Evolutionary conservation across 1,140 invertebrate species (phyloP).

Genomic region (Aphaenogaster rudis): DNA sequence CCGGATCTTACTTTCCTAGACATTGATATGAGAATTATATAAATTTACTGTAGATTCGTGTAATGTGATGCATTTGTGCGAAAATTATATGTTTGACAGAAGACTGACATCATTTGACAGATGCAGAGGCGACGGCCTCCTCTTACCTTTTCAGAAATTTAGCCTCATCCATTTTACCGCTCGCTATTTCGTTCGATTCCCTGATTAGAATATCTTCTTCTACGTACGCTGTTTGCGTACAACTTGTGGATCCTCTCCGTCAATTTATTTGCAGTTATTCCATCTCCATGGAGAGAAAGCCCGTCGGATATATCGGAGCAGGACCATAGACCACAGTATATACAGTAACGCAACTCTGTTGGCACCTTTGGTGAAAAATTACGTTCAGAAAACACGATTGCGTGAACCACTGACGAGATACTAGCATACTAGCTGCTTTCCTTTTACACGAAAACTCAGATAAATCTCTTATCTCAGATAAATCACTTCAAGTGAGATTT

Average conservation of each 20-base stretch:
- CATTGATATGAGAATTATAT: conserved; percentile 17
- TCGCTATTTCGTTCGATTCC: background rate
- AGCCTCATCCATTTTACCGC: conserved; percentile 83
- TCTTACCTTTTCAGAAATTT: conserved; percentile 84
- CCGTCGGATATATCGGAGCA: background rate
- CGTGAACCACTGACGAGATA: too few relatives aligned
- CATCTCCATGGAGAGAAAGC: conserved; percentile 68
- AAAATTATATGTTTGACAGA: conserved; percentile 39
- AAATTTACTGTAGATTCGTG: conserved; percentile 3
- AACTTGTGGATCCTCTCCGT: background rate
- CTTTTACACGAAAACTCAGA: too few relatives aligned
- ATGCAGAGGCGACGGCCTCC: background rate
- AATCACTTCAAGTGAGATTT: too few relatives aligned
- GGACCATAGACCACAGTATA: background rate
- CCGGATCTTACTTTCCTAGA: conserved; percentile 93
- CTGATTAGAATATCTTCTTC: conserved; percentile 22
- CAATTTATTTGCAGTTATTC: conserved; percentile 37
- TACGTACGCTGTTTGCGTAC: conserved; percentile 6
- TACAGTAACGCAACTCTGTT: too few relatives aligned
- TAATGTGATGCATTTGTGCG: background rate
- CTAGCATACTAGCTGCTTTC: too few relatives aligned
- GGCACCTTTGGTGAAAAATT: too few relatives aligned
- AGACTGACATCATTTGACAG: conserved; percentile 35
- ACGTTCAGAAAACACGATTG: too few relatives aligned
- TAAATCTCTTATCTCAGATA: too few relatives aligned